Evolutionary conservation across 2,888 invertebrate genomes (phyloP), one percentile per base, ranked within the genome.

Genomic region (Euproctis similis): DNA sequence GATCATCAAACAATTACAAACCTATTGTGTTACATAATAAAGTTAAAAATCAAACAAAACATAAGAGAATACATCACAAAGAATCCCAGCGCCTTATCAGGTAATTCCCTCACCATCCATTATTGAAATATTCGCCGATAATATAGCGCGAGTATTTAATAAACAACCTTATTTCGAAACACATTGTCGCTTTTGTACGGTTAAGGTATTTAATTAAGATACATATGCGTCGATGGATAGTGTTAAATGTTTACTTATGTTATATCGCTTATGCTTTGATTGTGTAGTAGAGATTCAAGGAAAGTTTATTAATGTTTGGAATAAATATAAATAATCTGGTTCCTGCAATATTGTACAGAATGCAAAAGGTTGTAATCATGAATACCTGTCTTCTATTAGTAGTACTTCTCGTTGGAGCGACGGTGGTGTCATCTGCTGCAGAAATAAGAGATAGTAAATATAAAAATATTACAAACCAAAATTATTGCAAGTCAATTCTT

Each of bases 261-360:
- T 34, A 27, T 17, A 24, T 29, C 31, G 25, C 21, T 32, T 29
- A 30, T 42, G 7, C 26, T 36, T 34, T 26, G 16, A 32, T 39
- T 11, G 31, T 13, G 8, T 43, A 34, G 51, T 54, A 39, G 11
- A 22, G 17, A 38, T 38, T 35, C 13, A 30, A 36, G 34, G 32
- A 24, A n/a, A 46, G 34, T 31, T 43, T 46, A 39, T 50, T 43
- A 37, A 16, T 37, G 43, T 43, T 40, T 42, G 30, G 39, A 36
- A 41, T 42, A 39, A 45, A 52, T 69, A 68, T 71, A 70, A 63
- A 66, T 65, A 59, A 46, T 40, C 27, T 50, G 46, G 35, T 42
- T 43, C 30, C 40, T 37, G 35, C 37, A 35, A 46, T 50, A 36
- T 42, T 46, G 35, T 26, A 27, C 54, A 66, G 42, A 63, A 34